A percentile compares a stretch with the other conserved stretches of the same genome.
These are phyloP conservation scores for Aradophagus sp. DNA, from an alignment of 1,140 invertebrate species.

Conservation along the genomic window DNA sequence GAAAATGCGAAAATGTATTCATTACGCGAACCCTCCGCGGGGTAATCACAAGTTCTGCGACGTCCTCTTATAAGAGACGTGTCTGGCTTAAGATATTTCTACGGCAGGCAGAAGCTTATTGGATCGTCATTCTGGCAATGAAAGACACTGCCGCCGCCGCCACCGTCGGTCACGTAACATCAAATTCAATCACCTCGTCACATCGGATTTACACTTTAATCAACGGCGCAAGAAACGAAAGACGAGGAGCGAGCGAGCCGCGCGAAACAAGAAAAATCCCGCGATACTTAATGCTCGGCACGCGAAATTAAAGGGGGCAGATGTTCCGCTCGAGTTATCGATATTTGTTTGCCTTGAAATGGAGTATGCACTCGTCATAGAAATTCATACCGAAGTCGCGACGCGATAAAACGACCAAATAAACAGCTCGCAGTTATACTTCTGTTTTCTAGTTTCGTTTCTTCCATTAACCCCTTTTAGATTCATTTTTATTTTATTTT, in stretches of 20 bases:
- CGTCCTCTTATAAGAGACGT: slow-evolving; percentile 69
- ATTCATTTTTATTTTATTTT: slow-evolving; percentile 8
- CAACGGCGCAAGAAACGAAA: slow-evolving; percentile 7
- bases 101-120: slow-evolving; percentile 51
- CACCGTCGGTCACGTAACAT: slow-evolving; percentile 58
- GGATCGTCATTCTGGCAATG: slow-evolving; percentile 52
- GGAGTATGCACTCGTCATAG: slow-evolving; percentile 23
- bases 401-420: slow-evolving; percentile 39
- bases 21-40: slow-evolving; percentile 38
- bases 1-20: slow-evolving; percentile 57
- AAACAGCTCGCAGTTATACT: too few relatives aligned
- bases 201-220: slow-evolving; percentile 53
- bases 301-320: slow-evolving; percentile 32
- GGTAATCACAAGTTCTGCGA: slow-evolving; percentile 54
- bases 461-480: background rate
- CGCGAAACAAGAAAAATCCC: slow-evolving; percentile 9
- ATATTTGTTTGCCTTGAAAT: slow-evolving; percentile 27
- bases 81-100: slow-evolving; percentile 65
- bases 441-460: too few relatives aligned
- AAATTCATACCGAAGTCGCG: slow-evolving; percentile 32
- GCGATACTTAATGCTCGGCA: slow-evolving; percentile 26
- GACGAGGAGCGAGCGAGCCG: too few relatives aligned
- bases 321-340: slow-evolving; percentile 29
- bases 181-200: slow-evolving; percentile 55
- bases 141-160: slow-evolving; percentile 53